Evolutionary conservation across 2,113 vertebrate genomes (phyloP).

Genomic region (Dasypus novemcinctus): DNA sequence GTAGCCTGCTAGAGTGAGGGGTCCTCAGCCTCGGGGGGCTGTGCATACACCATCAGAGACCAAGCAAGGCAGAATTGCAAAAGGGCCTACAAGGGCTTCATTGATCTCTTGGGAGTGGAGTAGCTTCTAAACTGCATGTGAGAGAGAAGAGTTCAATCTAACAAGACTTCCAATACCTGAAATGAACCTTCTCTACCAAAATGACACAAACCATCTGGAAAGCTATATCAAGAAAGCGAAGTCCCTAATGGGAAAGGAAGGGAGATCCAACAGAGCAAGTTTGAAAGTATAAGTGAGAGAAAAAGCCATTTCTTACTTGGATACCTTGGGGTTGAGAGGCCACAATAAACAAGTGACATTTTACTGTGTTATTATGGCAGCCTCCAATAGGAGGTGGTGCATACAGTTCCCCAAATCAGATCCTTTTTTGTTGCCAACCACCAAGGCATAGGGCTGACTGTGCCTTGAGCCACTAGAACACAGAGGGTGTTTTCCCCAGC

Average conservation of each 20-base stretch:
- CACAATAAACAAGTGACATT: neutral
- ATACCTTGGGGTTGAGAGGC: neutral
- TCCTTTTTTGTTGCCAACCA: no score
- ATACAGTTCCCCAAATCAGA: neutral
- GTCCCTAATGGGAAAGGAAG: neutral
- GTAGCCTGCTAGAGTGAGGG: neutral
- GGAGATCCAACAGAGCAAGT: neutral
- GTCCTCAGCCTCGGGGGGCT: fast-evolving
- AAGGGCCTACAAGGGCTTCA: no score
- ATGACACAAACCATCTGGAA: neutral
- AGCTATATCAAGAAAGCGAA: neutral
- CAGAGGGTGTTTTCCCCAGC: no score
- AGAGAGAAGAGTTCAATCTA: neutral
- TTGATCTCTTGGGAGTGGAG: fast-evolving
- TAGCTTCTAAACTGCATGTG: neutral
- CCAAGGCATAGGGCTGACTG: neutral
- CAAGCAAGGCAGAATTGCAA: neutral
- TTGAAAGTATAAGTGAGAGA: neutral
- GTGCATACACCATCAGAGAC: neutral
- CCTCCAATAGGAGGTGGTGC: neutral
- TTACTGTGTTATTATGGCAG: neutral
- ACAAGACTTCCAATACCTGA: no score
- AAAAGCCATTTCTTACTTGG: neutral
- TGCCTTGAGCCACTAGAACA: neutral
- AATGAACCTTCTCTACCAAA: neutral